A percentile compares a stretch with the other conserved stretches of the same genome.
phyloP scores from a whole-genome alignment of 2,888 invertebrate species.

The Linyphia triangularis region DNA sequence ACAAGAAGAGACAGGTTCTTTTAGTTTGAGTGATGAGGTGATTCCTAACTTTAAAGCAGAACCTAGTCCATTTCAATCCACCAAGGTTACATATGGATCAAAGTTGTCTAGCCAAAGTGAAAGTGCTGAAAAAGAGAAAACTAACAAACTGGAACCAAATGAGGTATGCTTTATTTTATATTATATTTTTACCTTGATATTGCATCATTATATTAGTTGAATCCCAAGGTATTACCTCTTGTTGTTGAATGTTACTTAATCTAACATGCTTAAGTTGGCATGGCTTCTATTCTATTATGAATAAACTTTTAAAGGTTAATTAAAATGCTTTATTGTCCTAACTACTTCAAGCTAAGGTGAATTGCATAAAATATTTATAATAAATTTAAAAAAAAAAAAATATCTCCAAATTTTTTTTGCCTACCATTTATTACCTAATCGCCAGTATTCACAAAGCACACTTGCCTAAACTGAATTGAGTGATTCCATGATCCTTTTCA shows the following conservation, averaged over 20 bases:
- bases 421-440: too few species aligned
- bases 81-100: constrained; percentile 38
- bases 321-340: too few species aligned
- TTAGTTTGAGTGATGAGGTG: constrained; percentile 44
- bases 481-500: too few species aligned
- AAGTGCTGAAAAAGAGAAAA: constrained; percentile 6
- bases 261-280: too few species aligned
- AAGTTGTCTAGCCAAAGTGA: constrained; percentile 15
- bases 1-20: constrained; percentile 22
- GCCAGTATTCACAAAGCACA: too few species aligned
- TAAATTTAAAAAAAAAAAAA: too few species aligned
- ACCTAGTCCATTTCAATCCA: constrained; percentile 51
- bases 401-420: too few species aligned
- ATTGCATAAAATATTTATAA: too few species aligned
- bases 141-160: constrained; percentile 5
- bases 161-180: constrained; percentile 25
- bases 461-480: too few species aligned
- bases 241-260: not conserved
- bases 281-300: too few species aligned
- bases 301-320: too few species aligned
- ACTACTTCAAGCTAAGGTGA: too few species aligned
- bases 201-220: not conserved
- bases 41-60: constrained; percentile 51
- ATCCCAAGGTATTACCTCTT: not conserved
- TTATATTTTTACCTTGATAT: not conserved